Evolutionary conservation across 2,888 invertebrate species (phyloP), one percentile per base, ranked within the genome.

Genomic region (Apodemia mormo): DNA sequence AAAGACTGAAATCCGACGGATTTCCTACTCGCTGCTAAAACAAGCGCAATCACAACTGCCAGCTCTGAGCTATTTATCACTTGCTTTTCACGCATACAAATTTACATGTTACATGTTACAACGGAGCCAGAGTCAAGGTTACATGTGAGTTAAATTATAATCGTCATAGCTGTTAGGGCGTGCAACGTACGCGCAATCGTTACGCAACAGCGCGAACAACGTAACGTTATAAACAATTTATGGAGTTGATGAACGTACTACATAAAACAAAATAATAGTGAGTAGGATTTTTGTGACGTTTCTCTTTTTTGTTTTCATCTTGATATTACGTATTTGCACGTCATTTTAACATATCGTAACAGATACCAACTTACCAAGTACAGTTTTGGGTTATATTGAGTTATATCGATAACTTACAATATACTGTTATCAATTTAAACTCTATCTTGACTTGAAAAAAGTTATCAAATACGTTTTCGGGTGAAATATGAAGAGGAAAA

Each of bases 31-130:
- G 49, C 49, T 9, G 49, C 14, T 49, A 49, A 49, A 49, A 49
- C 14, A 52, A 52, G 49, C 49, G 6, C 14, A n/a, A 52, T 10
- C 49, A 10, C 49, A 52, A 52, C 49, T 2, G n/a, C 5, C 49
- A 52, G n/a, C 49, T 45, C 45, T 52, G n/a, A 52, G n/a, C 14
- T 52, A 52, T 52, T 52, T 52, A 52, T 52, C 49, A 52, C 49
- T 52, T 52, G 14, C 49, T 52, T 52, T 52, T 52, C n/a, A 52
- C 49, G n/a, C 49, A 52, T 14, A n/a, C 10, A 52, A 52, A n/a
- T 52, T 52, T 6, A n/a, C 49, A 52, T 52, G 49, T n/a, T 14
- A 33, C 14, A 33, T 12, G 61, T 30, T 10, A 54, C 22, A 56
- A 29, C 29, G 5, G 1, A 56, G 5, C 22, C 29, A 56, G 30